Conservation (phyloP, 2,888 invertebrate genomes). For the Aporophyla nigra region DNA sequence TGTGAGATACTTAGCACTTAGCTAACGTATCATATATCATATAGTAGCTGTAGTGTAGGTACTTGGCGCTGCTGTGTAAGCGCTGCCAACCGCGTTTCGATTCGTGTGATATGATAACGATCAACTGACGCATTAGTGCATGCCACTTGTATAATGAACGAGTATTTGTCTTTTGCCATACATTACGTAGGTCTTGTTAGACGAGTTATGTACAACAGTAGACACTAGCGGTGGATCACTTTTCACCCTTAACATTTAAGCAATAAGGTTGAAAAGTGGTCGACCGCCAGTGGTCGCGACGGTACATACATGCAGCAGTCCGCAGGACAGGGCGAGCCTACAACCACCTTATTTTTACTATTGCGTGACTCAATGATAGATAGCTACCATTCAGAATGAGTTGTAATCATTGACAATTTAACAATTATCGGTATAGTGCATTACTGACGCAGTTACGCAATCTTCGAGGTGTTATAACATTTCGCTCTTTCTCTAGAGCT, state of each 20-base stretch:
- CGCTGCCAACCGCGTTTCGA: constrained; percentile 59
- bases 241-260: too few species aligned
- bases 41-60: constrained; percentile 10
- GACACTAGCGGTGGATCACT: too few species aligned
- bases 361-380: constrained; percentile 50
- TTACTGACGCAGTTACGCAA: constrained; percentile 47
- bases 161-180: constrained; percentile 60
- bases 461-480: constrained; percentile 42
- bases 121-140: constrained; percentile 69
- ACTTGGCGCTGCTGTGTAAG: constrained; percentile 2
- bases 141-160: constrained; percentile 71
- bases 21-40: not conserved
- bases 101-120: constrained; percentile 69
- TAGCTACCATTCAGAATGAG: constrained; percentile 44
- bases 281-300: too few species aligned
- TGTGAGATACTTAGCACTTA: constrained; percentile 1
- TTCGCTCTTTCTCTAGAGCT: constrained; percentile 49
- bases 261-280: too few species aligned
- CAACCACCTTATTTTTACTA: constrained; percentile 37
- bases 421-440: constrained; percentile 57
- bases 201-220: constrained; percentile 48
- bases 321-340: constrained; percentile 24
- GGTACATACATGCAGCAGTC: not conserved
- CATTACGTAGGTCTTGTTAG: constrained; percentile 46
- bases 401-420: constrained; percentile 59